These are phyloP conservation scores for Mareca penelope DNA, from an alignment of 2,797 vertebrate species.

Conservation along the genomic window DNA sequence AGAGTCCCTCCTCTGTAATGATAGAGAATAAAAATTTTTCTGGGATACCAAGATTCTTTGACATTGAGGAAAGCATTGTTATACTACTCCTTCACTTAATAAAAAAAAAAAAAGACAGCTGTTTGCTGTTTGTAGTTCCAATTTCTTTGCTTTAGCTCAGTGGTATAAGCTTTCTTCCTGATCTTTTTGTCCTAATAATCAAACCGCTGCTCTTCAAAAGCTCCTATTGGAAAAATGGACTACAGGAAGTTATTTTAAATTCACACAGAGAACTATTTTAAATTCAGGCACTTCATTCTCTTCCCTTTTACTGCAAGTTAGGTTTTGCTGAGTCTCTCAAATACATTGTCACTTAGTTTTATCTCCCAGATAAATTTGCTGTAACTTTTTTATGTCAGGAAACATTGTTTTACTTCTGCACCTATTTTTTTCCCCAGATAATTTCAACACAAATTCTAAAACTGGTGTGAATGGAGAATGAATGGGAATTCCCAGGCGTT, in stretches of 20 bases:
- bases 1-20: neutral
- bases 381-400: neutral
- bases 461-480: neutral
- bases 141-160: neutral
- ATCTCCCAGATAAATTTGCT: neutral
- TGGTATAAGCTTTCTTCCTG: neutral
- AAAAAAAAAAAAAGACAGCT: neutral
- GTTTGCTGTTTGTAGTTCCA: neutral
- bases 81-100: neutral
- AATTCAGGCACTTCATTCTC: neutral
- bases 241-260: neutral
- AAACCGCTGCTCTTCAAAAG: neutral
- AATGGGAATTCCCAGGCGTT: neutral
- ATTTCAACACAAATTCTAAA: neutral
- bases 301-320: neutral
- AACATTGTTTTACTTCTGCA: neutral
- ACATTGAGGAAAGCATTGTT: neutral
- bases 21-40: neutral
- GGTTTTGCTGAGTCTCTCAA: neutral
- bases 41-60: neutral
- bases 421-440: neutral
- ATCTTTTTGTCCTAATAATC: neutral
- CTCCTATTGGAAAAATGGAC: neutral
- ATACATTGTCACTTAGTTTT: neutral
- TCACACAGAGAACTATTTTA: neutral